Evolutionary conservation across 2,888 invertebrate genomes (phyloP).

Genomic region (Xanthia icteritia): DNA sequence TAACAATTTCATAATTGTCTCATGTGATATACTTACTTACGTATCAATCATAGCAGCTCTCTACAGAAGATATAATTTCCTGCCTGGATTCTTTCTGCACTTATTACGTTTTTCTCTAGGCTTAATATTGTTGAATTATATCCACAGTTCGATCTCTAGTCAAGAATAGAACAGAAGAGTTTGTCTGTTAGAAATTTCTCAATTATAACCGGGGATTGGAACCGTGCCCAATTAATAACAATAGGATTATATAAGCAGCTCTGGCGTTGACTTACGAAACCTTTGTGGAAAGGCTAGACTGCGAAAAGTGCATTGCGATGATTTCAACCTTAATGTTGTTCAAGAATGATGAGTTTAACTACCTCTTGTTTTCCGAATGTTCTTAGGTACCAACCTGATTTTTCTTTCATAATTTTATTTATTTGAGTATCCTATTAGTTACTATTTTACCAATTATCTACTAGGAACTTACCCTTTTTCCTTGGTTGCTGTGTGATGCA

Average conservation of each 20-base stretch:
- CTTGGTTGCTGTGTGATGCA: not conserved
- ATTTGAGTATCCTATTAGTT: not conserved
- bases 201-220: slow-evolving; percentile 56
- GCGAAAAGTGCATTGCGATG: not conserved
- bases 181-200: slow-evolving; percentile 50
- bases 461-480: not conserved
- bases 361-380: not conserved
- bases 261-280: slow-evolving; percentile 43
- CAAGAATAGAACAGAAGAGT: slow-evolving; percentile 53
- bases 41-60: not conserved
- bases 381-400: not conserved
- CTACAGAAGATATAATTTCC: not conserved
- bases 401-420: not conserved
- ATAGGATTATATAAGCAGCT: slow-evolving; percentile 47
- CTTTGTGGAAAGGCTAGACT: slow-evolving; percentile 22
- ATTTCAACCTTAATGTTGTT: slow-evolving; percentile 2
- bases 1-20: not conserved
- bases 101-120: not conserved
- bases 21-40: not conserved
- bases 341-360: not conserved
- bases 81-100: not conserved
- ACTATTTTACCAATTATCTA: not conserved
- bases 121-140: slow-evolving; percentile 1
- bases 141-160: slow-evolving; percentile 29
- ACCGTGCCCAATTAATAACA: slow-evolving; percentile 57